Evolutionary conservation across 2,888 invertebrate species (phyloP).

Genomic region (Megamerina dolium): DNA sequence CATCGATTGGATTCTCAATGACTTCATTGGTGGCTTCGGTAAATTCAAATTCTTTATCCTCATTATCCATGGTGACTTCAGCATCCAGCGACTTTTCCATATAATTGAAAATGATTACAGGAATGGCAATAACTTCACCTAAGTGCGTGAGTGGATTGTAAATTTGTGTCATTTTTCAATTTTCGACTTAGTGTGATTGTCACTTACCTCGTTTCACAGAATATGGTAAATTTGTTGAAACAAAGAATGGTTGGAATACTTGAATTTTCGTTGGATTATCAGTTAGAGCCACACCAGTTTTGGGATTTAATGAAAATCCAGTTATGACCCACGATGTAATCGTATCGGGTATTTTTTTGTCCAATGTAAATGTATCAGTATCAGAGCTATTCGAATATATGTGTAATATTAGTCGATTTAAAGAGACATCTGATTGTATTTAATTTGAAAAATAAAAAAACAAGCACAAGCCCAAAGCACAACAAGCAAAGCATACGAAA

Average conservation of each 20-base stretch:
- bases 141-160: background rate
- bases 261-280: conserved; percentile 62
- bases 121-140: conserved; percentile 84
- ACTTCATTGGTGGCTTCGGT: conserved; percentile 72
- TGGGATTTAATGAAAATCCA: conserved; percentile 73
- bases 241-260: conserved; percentile 78
- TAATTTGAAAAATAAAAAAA: no score
- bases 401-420: no score
- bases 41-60: conserved; percentile 73
- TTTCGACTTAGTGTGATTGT: conserved; percentile 58
- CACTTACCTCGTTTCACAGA: conserved; percentile 61
- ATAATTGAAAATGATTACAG: conserved; percentile 85
- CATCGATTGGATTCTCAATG: conserved; percentile 58
- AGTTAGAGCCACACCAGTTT: conserved; percentile 70
- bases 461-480: no score
- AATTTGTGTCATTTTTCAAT: background rate
- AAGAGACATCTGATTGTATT: no score
- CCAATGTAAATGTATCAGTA: conserved; percentile 28
- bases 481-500: no score
- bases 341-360: conserved; percentile 67
- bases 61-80: conserved; percentile 78
- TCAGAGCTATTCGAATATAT: conserved; percentile 37
- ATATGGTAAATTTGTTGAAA: conserved; percentile 82
- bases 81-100: conserved; percentile 69
- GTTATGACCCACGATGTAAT: conserved; percentile 81